These are phyloP conservation scores for Molossus alvarezi DNA, from an alignment of 2,797 vertebrate species.

Conservation along the genomic window DNA sequence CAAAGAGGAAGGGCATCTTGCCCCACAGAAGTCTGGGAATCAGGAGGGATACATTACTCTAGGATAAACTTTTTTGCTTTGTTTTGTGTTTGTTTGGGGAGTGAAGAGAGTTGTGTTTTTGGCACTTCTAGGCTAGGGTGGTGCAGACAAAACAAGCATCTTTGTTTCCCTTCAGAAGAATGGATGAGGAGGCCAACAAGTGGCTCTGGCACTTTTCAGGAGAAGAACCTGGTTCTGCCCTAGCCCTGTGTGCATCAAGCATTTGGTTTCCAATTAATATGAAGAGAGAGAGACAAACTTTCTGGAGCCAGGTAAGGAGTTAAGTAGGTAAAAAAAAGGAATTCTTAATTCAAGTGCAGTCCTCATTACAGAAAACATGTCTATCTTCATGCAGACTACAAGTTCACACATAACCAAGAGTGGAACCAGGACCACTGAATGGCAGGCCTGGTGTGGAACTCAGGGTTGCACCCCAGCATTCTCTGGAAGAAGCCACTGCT, in stretches of 20 bases:
- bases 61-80: neutral
- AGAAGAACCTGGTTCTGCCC: slow-evolving; percentile 6
- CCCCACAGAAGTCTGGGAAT: neutral
- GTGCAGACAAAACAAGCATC: neutral
- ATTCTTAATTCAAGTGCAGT: neutral
- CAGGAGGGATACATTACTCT: neutral
- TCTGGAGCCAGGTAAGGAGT: neutral
- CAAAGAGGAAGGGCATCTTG: slow-evolving; percentile 27
- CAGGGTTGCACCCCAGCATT: neutral
- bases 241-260: neutral
- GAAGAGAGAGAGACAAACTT: neutral
- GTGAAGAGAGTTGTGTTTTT: neutral
- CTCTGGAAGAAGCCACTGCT: neutral
- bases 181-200: neutral
- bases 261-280: neutral
- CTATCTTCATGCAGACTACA: neutral
- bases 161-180: slow-evolving; percentile 27
- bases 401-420: neutral
- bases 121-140: neutral
- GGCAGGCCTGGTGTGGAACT: neutral
- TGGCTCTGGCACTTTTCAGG: neutral
- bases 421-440: neutral
- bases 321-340: slow-evolving; percentile 16
- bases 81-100: slow-evolving; percentile 21
- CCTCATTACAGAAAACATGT: neutral